phyloP scores from a whole-genome alignment of 1,140 invertebrate genomes.

The Drosophila punjabiensis region DNA sequence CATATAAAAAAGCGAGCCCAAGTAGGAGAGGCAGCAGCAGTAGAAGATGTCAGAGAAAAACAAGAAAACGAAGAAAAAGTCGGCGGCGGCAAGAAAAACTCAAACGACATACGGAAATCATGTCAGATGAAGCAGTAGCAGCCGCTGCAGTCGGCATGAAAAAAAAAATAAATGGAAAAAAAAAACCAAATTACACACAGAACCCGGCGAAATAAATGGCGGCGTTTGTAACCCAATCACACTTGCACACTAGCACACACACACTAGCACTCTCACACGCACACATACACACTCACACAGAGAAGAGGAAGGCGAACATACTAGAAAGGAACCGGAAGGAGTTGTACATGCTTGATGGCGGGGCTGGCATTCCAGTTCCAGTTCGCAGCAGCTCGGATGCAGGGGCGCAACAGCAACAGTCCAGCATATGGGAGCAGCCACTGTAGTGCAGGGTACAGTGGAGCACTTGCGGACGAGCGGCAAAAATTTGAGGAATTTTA shows the following conservation, averaged over 20 bases:
- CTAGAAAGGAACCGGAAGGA: conserved; percentile 74
- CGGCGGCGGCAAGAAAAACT: conserved; percentile 55
- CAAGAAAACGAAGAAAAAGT: conserved; percentile 59
- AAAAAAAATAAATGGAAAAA: neutral
- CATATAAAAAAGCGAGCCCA: conserved; percentile 17
- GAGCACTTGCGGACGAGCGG: neutral
- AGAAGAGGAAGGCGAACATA: conserved; percentile 47
- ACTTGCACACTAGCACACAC: conserved; percentile 40
- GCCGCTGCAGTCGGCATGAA: conserved; percentile 36
- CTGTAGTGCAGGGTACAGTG: conserved; percentile 28
- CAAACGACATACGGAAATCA: conserved; percentile 83
- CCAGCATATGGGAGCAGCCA: conserved; percentile 22
- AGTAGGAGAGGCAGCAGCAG: conserved; percentile 3
- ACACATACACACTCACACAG: conserved; percentile 11
- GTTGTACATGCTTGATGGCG: conserved; percentile 69
- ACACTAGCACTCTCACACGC: conserved; percentile 9
- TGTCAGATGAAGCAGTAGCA: conserved; percentile 78
- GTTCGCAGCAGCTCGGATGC: conserved; percentile 28
- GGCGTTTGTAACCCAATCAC: conserved; percentile 49
- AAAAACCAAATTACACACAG: conserved; percentile 43
- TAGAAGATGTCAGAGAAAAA: conserved; percentile 27
- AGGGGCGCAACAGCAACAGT: conserved; percentile 4
- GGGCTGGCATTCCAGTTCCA: conserved; percentile 32
- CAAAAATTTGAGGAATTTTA: neutral
- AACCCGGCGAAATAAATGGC: conserved; percentile 65